phyloP scores from a whole-genome alignment of 2,888 invertebrate genomes.

The Xestia xanthographa region DNA sequence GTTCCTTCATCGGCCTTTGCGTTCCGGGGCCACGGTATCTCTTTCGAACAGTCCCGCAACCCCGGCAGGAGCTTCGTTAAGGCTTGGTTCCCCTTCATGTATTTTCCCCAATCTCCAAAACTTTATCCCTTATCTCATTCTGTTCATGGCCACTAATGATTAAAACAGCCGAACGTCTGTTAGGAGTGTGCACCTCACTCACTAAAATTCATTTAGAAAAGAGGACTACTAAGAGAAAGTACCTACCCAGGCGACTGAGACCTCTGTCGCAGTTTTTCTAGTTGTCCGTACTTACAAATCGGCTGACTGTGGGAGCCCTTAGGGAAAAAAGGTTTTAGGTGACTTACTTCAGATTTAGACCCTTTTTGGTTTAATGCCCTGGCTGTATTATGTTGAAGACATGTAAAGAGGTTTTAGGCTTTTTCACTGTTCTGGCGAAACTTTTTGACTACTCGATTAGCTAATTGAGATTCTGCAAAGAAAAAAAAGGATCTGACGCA shows the following conservation, averaged over 20 bases:
- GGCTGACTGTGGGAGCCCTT: background rate
- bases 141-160: background rate
- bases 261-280: background rate
- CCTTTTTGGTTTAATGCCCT: slow-evolving; percentile 29
- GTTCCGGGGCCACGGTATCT: too few species aligned
- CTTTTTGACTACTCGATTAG: background rate
- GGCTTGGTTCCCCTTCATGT: too few species aligned
- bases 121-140: too few species aligned
- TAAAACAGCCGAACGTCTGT: background rate
- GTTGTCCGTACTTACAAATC: background rate
- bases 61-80: too few species aligned
- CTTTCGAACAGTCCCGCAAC: too few species aligned
- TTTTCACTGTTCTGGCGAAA: too few species aligned
- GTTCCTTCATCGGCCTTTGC: too few species aligned
- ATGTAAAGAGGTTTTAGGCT: background rate
- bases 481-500: too few species aligned
- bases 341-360: slow-evolving; percentile 19
- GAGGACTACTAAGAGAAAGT: background rate
- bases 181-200: background rate
- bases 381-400: background rate
- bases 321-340: slow-evolving; percentile 23
- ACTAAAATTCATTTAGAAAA: background rate
- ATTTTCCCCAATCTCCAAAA: too few species aligned
- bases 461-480: background rate
- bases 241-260: too few species aligned